Evolutionary conservation across 1,140 invertebrate species (phyloP).

Genomic region (Anoplophora glabripennis): DNA sequence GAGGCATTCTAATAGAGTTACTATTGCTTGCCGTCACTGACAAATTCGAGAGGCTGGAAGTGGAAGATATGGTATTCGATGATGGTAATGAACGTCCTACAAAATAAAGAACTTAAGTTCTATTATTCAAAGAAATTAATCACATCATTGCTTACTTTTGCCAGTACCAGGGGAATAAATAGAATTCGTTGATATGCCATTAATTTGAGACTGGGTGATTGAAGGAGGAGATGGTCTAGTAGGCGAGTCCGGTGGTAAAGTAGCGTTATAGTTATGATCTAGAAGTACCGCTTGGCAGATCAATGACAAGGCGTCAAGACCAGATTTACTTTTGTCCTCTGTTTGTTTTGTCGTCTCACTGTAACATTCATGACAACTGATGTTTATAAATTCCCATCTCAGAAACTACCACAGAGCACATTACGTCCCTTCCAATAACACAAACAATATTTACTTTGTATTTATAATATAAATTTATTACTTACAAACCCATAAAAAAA

Average conservation of each 20-base stretch:
- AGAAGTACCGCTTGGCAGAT: constrained; percentile 64
- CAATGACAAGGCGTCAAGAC: constrained; percentile 42
- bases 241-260: constrained; percentile 61
- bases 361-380: constrained; percentile 10
- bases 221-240: constrained; percentile 53
- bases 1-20: constrained; percentile 13
- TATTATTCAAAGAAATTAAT: not conserved
- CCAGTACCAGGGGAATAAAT: constrained; percentile 10
- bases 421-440: too few species aligned
- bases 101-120: not conserved
- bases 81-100: constrained; percentile 27
- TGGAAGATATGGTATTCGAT: constrained; percentile 24
- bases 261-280: constrained; percentile 79
- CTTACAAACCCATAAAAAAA: too few species aligned
- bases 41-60: constrained; percentile 27
- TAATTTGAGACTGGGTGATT: constrained; percentile 46
- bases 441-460: too few species aligned
- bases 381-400: too few species aligned
- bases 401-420: too few species aligned
- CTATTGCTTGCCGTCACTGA: constrained; percentile 28
- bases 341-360: constrained; percentile 17
- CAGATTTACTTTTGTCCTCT: constrained; percentile 37
- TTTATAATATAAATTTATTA: too few species aligned
- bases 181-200: constrained; percentile 31
- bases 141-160: constrained; percentile 19